These are phyloP conservation scores for Drosophila percnosoma DNA, from an alignment of 2,888 invertebrate genomes.

Conservation along the genomic window DNA sequence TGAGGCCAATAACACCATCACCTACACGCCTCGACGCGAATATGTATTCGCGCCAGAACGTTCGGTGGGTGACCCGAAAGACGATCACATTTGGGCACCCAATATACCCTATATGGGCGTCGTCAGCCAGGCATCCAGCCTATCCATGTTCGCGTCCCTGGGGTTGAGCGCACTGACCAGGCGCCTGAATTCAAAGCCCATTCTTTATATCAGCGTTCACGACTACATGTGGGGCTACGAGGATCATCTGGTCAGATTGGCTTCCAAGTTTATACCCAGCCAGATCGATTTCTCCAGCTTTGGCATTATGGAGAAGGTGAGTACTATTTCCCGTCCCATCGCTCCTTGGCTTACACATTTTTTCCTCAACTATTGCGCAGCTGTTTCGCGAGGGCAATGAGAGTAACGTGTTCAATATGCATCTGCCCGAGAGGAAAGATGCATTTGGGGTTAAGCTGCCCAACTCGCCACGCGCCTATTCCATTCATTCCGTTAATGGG, in stretches of 20 bases:
- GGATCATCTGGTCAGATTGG: constrained; percentile 89
- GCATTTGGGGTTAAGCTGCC: constrained; percentile 52
- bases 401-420: constrained; percentile 86
- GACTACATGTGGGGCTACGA: constrained; percentile 94
- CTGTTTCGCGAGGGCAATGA: constrained; percentile 87
- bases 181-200: constrained; percentile 87
- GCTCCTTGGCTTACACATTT: constrained; percentile 1
- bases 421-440: constrained; percentile 83
- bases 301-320: constrained; percentile 92
- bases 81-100: constrained; percentile 87
- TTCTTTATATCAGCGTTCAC: constrained; percentile 87
- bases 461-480: constrained; percentile 84
- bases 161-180: constrained; percentile 87
- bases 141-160: constrained; percentile 85
- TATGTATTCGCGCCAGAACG: constrained; percentile 88
- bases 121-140: constrained; percentile 78
- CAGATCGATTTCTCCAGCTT: constrained; percentile 93
- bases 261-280: constrained; percentile 89
- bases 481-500: constrained; percentile 88
- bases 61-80: constrained; percentile 88
- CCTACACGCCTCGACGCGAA: constrained; percentile 87
- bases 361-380: constrained; percentile 79
- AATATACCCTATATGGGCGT: constrained; percentile 89
- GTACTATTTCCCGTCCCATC: not conserved
- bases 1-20: constrained; percentile 87